phyloP scores from a whole-genome alignment of 92 coral and sea anemone species.

The Galaxea fascicularis region DNA sequence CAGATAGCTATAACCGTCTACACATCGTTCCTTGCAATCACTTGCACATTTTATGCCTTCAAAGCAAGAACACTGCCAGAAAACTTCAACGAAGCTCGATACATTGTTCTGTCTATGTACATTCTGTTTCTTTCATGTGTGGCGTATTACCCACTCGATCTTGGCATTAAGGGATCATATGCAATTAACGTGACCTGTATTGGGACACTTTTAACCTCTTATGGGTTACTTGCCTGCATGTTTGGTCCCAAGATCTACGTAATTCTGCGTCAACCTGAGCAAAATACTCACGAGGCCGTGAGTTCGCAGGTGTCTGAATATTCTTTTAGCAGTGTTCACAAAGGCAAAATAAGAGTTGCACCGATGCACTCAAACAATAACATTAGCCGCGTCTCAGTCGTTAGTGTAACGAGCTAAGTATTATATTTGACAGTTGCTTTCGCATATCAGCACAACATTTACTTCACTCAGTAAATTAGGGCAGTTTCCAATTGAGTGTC shows the following conservation, averaged over 20 bases:
- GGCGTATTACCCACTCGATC: conserved; percentile 77
- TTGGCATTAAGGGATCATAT: conserved; percentile 65
- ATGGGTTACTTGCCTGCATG: conserved; percentile 79
- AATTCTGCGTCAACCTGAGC: conserved; percentile 71
- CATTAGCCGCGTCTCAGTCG: neutral
- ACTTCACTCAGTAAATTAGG: too few relatives aligned
- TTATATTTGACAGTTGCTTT: too few relatives aligned
- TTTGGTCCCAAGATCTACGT: conserved; percentile 77
- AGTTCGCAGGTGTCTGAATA: conserved; percentile 67
- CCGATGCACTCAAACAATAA: neutral
- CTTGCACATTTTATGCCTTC: conserved; percentile 80
- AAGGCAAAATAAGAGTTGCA: conserved; percentile 3
- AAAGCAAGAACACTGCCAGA: conserved; percentile 86
- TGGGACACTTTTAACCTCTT: conserved; percentile 72
- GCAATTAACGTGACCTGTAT: conserved; percentile 70
- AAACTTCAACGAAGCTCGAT: conserved; percentile 86
- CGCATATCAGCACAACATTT: too few relatives aligned
- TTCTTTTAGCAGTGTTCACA: neutral
- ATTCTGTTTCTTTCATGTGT: conserved; percentile 73
- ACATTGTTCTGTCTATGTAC: conserved; percentile 83
- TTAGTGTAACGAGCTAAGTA: neutral
- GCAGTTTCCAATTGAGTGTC: too few relatives aligned
- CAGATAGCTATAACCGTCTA: conserved; percentile 63
- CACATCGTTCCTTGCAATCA: conserved; percentile 63
- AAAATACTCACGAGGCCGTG: conserved; percentile 76